Conservation (phyloP, 37 sponge, comb jelly and placozoan species). For the Cliona cf. orientalis region DNA sequence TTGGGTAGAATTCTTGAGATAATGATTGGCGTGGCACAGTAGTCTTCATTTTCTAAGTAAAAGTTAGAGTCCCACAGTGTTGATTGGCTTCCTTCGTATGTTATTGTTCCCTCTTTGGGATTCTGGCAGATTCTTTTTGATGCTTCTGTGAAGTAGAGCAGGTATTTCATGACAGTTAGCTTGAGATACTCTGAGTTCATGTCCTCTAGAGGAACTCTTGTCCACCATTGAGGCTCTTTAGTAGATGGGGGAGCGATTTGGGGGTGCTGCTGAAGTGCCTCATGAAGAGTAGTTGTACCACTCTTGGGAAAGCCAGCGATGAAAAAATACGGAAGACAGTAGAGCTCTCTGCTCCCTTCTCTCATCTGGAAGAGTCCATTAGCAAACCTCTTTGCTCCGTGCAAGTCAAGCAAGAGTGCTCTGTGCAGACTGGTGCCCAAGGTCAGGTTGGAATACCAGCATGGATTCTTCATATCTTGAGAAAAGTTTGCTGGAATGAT, state of each 20-base stretch:
- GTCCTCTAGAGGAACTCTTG: neutral
- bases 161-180: constrained; percentile 19
- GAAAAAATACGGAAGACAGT: constrained; percentile 42
- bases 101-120: neutral
- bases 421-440: too few relatives aligned
- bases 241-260: constrained; percentile 4
- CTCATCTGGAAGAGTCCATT: too few relatives aligned
- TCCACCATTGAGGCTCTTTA: constrained; percentile 63
- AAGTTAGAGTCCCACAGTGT: constrained; percentile 55
- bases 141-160: neutral
- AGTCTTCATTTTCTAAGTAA: constrained; percentile 1
- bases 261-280: neutral
- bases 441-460: constrained; percentile 20
- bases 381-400: neutral
- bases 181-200: neutral
- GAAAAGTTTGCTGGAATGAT: constrained; percentile 15
- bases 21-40: constrained; percentile 46
- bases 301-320: constrained; percentile 56
- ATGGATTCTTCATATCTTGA: constrained; percentile 18
- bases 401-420: neutral
- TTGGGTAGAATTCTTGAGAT: constrained; percentile 50
- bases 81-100: constrained; percentile 56
- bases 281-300: constrained; percentile 31
- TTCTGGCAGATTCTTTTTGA: neutral
- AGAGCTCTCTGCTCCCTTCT: neutral